Conservation (phyloP, 2,113 vertebrate species). For the Otis tarda region DNA sequence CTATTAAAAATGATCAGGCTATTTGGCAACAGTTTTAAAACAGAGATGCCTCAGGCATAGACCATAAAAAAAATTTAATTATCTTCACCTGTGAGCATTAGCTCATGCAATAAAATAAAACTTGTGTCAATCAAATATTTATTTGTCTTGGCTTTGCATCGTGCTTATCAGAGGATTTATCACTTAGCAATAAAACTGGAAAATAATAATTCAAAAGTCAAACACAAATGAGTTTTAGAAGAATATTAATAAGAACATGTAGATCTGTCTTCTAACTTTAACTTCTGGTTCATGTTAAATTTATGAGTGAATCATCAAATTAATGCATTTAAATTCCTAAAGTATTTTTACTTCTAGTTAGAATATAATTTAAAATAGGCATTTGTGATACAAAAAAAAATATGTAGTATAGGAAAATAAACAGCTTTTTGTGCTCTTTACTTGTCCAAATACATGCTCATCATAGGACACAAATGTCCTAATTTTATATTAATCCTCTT, state of each 20-base stretch:
- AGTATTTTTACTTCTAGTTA: background rate
- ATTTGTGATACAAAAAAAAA: background rate
- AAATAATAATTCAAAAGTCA: background rate
- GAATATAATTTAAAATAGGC: background rate
- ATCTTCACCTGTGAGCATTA: background rate
- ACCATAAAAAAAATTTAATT: background rate
- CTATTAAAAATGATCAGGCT: background rate
- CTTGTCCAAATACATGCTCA: background rate
- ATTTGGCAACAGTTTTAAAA: background rate
- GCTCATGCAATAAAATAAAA: background rate
- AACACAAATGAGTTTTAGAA: background rate
- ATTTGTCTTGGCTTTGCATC: background rate
- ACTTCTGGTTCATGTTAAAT: background rate
- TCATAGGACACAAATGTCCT: background rate
- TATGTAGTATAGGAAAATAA: background rate
- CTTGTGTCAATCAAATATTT: background rate
- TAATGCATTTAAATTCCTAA: background rate
- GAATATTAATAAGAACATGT: background rate
- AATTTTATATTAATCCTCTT: background rate
- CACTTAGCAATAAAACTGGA: background rate
- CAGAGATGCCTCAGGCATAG: background rate
- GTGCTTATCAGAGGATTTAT: background rate
- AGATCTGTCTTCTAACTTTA: background rate
- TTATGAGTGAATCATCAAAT: background rate
- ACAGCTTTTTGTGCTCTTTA: background rate